phyloP scores from a whole-genome alignment of 2,888 invertebrate genomes.

The Andricus quercusramuli region DNA sequence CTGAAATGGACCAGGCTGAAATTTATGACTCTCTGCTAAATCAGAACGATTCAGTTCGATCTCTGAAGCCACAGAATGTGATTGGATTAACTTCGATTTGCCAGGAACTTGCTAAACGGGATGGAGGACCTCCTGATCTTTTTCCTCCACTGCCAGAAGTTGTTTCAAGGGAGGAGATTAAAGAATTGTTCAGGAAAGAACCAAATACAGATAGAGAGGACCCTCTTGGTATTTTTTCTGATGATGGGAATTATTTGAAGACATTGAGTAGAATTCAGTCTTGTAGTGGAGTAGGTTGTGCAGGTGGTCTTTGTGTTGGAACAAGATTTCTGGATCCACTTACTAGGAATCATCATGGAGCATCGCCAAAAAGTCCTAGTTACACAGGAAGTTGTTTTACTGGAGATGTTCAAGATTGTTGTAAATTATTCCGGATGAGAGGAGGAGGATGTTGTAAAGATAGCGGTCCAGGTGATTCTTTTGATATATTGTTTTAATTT shows the following conservation, averaged over 20 bases:
- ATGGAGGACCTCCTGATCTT: conserved; percentile 55
- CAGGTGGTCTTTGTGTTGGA: conserved; percentile 50
- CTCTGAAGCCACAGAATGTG: conserved; percentile 50
- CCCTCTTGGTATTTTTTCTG: conserved; percentile 43
- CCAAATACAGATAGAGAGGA: conserved; percentile 26
- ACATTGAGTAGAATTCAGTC: conserved; percentile 46
- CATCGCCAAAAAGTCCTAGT: conserved; percentile 4
- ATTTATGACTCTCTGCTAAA: background rate
- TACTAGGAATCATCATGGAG: conserved; percentile 10
- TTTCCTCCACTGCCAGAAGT: conserved; percentile 39
- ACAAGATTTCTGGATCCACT: conserved; percentile 40
- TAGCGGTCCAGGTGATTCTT: conserved; percentile 34
- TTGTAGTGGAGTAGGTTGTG: conserved; percentile 52
- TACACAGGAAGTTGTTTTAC: conserved; percentile 42
- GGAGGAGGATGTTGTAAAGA: conserved; percentile 60
- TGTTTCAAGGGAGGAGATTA: background rate
- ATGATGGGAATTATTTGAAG: conserved; percentile 35
- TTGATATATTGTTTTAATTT: background rate
- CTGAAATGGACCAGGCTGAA: conserved; percentile 40
- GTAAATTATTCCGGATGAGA: conserved; percentile 55
- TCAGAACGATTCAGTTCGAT: conserved; percentile 40
- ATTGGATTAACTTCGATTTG: conserved; percentile 61
- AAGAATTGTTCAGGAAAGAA: conserved; percentile 21
- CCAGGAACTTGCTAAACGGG: conserved; percentile 57
- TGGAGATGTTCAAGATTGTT: conserved; percentile 39